phyloP scores from a whole-genome alignment of 2,888 invertebrate genomes.

The Eupsilia transversa region DNA sequence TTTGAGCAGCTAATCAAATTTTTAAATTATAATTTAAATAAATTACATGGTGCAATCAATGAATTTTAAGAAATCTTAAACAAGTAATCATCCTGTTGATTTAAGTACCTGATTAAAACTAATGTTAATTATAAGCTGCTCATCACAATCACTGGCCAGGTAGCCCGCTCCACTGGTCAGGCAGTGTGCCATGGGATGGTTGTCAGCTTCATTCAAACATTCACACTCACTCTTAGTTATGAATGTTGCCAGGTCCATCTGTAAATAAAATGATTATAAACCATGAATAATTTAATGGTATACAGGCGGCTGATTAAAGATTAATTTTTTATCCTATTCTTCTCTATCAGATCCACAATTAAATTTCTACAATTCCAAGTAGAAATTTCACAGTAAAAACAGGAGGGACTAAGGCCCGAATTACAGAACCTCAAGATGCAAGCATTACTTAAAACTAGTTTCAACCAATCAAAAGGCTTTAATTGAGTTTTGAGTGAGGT shows the following conservation, averaged over 20 bases:
- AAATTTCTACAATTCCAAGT: too few relatives aligned
- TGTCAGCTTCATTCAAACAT: slow-evolving; percentile 98
- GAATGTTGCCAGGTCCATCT: slow-evolving; percentile 97
- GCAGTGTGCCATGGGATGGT: slow-evolving; percentile 95
- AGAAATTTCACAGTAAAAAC: neutral
- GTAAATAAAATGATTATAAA: slow-evolving; percentile 53
- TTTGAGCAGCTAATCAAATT: neutral
- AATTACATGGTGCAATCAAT: neutral
- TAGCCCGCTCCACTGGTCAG: slow-evolving; percentile 92
- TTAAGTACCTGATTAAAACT: slow-evolving; percentile 93
- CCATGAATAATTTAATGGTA: slow-evolving; percentile 1
- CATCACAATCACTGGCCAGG: slow-evolving; percentile 98
- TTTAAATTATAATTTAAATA: neutral
- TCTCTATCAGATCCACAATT: neutral
- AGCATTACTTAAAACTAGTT: too few relatives aligned
- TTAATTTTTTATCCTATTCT: too few relatives aligned
- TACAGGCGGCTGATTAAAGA: neutral
- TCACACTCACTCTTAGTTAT: slow-evolving; percentile 97
- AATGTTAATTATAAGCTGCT: slow-evolving; percentile 96
- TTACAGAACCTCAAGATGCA: too few relatives aligned
- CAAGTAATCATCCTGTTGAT: neutral
- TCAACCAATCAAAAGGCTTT: too few relatives aligned
- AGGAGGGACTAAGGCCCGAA: too few relatives aligned
- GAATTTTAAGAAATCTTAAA: neutral
- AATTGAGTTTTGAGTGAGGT: too few relatives aligned